Evolutionary conservation across 1,140 invertebrate genomes (phyloP), one percentile per base, ranked within the genome.

Genomic region (Himalopsyche phryganea): DNA sequence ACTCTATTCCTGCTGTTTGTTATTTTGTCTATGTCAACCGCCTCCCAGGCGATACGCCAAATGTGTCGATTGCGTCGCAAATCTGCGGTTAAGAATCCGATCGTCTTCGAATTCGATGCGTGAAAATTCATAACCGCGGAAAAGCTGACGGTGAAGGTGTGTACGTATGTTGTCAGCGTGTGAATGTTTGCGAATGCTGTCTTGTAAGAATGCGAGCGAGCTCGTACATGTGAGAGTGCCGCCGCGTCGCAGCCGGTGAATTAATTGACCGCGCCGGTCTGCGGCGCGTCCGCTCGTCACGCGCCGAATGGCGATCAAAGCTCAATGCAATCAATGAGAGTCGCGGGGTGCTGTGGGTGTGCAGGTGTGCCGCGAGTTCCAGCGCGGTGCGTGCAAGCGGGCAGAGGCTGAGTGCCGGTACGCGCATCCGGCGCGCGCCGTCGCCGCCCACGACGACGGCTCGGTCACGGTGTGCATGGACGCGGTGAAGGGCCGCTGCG

Each of bases 391-490:
- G 83, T 97, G 94, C 85, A 93, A 94, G 84, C 90, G 93, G 78
- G 86, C 91, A 73, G 91, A 94, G 83, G 86, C 87, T 73, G 93
- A 96, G 85, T 97, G 94, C 87, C 91, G 92, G 83, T 96, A 92
- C 86, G 94, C 94, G 80, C 94, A 97, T 85, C 93, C 94, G 81
- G 88, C 92, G 80, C 90, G 94, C 80, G 87, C 90, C 81, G 89
- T 92, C 82, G 89, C 83, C 78, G 89, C 91, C 83, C 89, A 89
- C 82, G 89, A 92, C 81, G 92, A 94, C 85, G 92, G 92, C 85
- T 90, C 88, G 82, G 90, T 96, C 83, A 96, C 92, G 83, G 93
- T 96, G 85, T 96, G 94, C 91, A 96, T 96, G 92, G 93, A 96
- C 86, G 92, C 92, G 85, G 89, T 96, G 84, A 96, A 95, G 86